Percentiles rank a stretch among this genome's conserved stretches.
These are phyloP conservation scores for Gobio occitaniae DNA, from an alignment of 2,797 vertebrate species.

Conservation along the genomic window DNA sequence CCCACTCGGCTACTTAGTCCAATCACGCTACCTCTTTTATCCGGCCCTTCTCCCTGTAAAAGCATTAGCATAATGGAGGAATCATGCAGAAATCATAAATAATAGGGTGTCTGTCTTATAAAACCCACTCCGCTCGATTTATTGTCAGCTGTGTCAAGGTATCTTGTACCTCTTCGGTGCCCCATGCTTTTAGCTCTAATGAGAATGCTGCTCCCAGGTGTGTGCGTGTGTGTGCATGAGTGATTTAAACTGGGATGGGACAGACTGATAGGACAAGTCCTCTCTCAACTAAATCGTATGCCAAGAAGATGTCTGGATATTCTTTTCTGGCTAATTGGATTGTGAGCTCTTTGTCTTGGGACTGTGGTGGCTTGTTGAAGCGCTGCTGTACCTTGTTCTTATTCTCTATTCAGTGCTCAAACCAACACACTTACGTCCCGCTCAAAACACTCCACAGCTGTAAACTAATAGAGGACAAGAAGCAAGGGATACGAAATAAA, in stretches of 20 bases:
- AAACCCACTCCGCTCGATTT: conserved; percentile 77
- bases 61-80: conserved; percentile 86
- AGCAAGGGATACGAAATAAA: background rate
- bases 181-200: conserved; percentile 78
- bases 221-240: conserved; percentile 15
- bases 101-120: conserved; percentile 79
- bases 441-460: conserved; percentile 27
- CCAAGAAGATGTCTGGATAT: conserved; percentile 64
- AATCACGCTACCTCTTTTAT: conserved; percentile 64
- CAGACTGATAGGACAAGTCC: conserved; percentile 66
- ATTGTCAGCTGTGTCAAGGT: conserved; percentile 71
- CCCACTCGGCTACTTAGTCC: conserved; percentile 52
- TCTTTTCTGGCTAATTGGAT: conserved; percentile 59
- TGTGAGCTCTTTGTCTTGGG: conserved; percentile 50
- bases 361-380: conserved; percentile 32
- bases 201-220: conserved; percentile 64
- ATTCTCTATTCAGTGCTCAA: conserved; percentile 6
- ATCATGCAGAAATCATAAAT: conserved; percentile 86
- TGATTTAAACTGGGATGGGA: conserved; percentile 42
- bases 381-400: conserved; percentile 33
- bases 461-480: background rate
- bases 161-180: conserved; percentile 59
- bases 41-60: conserved; percentile 70
- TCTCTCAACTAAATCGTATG: conserved; percentile 66
- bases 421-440: background rate